Evolutionary conservation across 37 sponge, comb jelly and placozoan genomes (phyloP).

Genomic region (Oopsacas minuta): DNA sequence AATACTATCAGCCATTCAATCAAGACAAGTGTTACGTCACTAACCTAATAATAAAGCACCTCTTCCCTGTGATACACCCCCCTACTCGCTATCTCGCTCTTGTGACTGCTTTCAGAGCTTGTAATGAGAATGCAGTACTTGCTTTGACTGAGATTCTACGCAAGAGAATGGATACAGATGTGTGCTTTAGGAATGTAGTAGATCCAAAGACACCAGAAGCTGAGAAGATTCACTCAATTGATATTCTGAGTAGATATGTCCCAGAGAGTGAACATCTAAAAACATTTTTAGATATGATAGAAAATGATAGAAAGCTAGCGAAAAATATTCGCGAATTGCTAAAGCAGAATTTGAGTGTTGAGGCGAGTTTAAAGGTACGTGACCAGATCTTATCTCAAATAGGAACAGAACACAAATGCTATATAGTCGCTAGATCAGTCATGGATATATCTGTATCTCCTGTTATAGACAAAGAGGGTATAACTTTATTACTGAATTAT

Average conservation of each 20-base stretch:
- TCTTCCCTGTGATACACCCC: not conserved
- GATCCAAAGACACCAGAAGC: not conserved
- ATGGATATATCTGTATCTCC: not conserved
- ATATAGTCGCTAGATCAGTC: not conserved
- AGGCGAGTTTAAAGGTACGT: not conserved
- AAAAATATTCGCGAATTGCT: not conserved
- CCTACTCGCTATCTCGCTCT: not conserved
- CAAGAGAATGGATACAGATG: not conserved
- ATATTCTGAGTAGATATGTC: not conserved
- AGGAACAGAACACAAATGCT: not conserved
- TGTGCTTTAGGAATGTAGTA: not conserved
- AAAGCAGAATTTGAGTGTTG: not conserved
- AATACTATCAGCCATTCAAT: constrained; percentile 4
- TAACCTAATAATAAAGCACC: not conserved
- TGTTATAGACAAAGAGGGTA: not conserved
- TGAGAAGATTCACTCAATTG: not conserved
- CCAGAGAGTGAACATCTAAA: not conserved
- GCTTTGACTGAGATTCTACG: not conserved
- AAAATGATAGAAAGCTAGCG: not conserved
- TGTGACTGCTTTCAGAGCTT: not conserved
- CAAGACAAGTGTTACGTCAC: constrained; percentile 17
- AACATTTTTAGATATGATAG: not conserved
- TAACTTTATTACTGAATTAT: not conserved
- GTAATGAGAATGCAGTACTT: not conserved
- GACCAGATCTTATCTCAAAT: not conserved